Percentiles rank a stretch among this genome's conserved stretches.
Evolutionary conservation across 2,888 invertebrate genomes (phyloP).

Genomic region (Orchesella flavescens): DNA sequence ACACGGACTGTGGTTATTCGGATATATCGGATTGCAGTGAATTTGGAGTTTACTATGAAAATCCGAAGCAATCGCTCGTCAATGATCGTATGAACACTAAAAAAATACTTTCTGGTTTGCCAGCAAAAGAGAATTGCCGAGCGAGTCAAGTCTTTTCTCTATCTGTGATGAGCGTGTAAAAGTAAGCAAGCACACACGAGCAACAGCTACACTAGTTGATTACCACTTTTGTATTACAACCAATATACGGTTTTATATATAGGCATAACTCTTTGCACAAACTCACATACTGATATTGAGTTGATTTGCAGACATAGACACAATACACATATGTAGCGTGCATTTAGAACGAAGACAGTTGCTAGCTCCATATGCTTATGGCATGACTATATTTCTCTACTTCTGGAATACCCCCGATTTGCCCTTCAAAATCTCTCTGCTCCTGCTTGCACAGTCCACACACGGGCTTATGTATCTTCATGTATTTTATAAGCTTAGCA

Average conservation of each 20-base stretch:
- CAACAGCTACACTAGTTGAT: neutral
- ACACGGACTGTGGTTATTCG: no score
- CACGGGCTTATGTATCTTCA: neutral
- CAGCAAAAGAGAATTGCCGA: conserved; percentile 25
- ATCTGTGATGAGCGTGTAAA: neutral
- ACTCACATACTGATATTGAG: neutral
- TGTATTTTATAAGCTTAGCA: no score
- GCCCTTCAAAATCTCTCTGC: conserved; percentile 50
- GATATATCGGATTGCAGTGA: no score
- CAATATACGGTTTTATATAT: neutral
- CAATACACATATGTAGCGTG: conserved; percentile 7
- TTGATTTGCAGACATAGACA: conserved; percentile 29
- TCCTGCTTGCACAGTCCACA: conserved; percentile 13
- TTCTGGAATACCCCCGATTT: conserved; percentile 58
- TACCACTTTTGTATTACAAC: neutral
- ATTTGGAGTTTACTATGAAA: neutral
- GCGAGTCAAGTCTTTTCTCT: neutral
- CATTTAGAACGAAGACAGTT: conserved; percentile 3
- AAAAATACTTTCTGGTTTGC: neutral
- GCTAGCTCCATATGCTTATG: conserved; percentile 47
- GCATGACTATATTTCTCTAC: conserved; percentile 39
- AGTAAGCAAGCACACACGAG: conserved; percentile 23
- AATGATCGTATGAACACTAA: conserved; percentile 24
- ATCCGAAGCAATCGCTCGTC: conserved; percentile 42
- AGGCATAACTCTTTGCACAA: no score